phyloP scores from a whole-genome alignment of 2,113 vertebrate genomes.

The Gobiocypris rarus region DNA sequence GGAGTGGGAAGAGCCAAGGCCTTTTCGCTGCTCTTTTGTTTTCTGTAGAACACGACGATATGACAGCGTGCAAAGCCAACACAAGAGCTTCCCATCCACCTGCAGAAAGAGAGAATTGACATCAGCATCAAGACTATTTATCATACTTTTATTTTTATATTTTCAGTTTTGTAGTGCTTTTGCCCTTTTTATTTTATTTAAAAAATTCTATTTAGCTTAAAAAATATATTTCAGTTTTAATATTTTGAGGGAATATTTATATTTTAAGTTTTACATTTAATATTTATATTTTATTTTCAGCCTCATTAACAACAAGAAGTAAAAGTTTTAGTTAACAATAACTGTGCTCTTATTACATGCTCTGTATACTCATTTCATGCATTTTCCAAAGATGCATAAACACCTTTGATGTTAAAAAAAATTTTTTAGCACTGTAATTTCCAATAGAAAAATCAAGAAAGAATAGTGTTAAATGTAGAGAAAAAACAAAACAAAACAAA shows the following conservation, averaged over 20 bases:
- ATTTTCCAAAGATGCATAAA: no score
- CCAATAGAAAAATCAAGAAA: neutral
- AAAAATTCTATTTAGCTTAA: neutral
- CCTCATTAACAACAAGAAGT: neutral
- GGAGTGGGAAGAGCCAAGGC: slow-evolving; percentile 90
- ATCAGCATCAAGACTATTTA: neutral
- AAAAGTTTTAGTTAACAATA: neutral
- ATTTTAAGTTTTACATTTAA: neutral
- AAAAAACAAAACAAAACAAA: no score
- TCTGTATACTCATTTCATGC: neutral
- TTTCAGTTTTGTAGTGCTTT: neutral
- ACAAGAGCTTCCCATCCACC: slow-evolving; percentile 97
- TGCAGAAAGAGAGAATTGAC: slow-evolving; percentile 55
- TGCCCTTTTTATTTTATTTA: neutral
- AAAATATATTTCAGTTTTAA: neutral
- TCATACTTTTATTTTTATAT: neutral
- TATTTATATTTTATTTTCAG: neutral
- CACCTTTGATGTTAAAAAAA: no score
- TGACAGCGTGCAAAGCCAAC: slow-evolving; percentile 97
- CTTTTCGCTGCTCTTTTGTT: slow-evolving; percentile 97
- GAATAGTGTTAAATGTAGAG: neutral
- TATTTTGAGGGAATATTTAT: neutral
- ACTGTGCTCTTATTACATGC: neutral
- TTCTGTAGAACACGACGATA: slow-evolving; percentile 98
- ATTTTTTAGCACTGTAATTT: neutral